Evolutionary conservation across 2,113 vertebrate species (phyloP).

Genomic region (Rhodinocichla rosea): DNA sequence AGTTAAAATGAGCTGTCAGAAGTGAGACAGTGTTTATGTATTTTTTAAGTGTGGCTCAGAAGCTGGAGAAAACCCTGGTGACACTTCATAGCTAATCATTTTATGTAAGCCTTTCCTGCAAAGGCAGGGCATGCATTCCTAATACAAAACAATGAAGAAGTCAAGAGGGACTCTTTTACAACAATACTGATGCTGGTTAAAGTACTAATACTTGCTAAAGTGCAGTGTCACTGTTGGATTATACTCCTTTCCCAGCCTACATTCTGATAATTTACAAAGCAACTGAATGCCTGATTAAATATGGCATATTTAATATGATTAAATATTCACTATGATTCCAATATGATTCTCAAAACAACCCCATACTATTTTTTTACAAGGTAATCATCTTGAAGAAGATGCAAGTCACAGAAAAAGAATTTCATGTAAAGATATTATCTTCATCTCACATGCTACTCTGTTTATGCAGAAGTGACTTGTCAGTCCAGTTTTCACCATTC

Average conservation of each 20-base stretch:
- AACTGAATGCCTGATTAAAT: background rate
- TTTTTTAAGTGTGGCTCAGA: background rate
- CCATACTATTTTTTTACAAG: background rate
- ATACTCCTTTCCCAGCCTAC: background rate
- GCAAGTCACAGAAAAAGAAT: background rate
- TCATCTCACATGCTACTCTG: background rate
- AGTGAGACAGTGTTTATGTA: background rate
- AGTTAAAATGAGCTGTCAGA: background rate
- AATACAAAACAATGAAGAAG: background rate
- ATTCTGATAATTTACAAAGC: background rate
- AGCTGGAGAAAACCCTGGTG: background rate
- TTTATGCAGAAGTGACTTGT: background rate
- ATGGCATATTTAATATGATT: background rate
- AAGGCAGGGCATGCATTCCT: background rate
- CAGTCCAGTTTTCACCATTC: background rate
- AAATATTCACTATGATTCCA: background rate
- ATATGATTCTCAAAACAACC: background rate
- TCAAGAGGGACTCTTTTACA: background rate
- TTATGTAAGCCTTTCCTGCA: background rate
- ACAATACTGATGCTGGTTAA: background rate
- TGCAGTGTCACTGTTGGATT: background rate
- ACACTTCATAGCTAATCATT: background rate
- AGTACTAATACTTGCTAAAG: background rate
- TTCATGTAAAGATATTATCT: background rate
- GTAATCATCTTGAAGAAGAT: background rate